phyloP scores from a whole-genome alignment of 2,797 vertebrate genomes.

The Lagorchestes hirsutus region DNA sequence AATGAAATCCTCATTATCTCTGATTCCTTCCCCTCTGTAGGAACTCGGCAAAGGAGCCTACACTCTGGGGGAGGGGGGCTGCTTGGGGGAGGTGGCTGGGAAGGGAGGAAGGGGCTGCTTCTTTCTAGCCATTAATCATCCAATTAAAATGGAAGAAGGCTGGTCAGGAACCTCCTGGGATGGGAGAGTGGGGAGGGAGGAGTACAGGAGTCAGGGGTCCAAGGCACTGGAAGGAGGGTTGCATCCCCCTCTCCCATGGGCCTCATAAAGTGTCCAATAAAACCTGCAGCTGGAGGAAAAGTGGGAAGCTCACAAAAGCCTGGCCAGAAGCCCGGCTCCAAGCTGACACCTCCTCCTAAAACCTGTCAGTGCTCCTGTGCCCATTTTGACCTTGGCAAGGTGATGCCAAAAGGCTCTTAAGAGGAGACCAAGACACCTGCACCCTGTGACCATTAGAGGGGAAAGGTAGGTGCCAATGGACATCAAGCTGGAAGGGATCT shows the following conservation, averaged over 20 bases:
- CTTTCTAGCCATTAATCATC: constrained; percentile 88
- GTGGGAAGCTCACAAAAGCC: background rate
- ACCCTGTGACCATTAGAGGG: background rate
- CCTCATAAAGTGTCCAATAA: background rate
- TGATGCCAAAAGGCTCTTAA: background rate
- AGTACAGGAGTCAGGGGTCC: background rate
- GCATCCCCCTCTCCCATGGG: background rate
- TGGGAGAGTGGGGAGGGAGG: background rate
- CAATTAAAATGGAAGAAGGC: constrained; percentile 93
- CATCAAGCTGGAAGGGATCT: background rate
- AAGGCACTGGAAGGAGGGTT: background rate
- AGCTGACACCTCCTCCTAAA: background rate
- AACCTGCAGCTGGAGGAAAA: background rate
- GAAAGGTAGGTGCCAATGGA: background rate
- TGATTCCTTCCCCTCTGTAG: background rate
- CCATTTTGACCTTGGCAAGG: background rate
- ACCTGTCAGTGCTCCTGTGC: background rate
- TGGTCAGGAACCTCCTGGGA: background rate
- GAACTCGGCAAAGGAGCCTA: constrained; percentile 50
- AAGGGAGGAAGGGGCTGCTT: background rate
- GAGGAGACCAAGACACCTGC: background rate
- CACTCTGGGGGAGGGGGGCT: background rate
- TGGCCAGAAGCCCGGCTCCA: background rate
- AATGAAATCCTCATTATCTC: constrained; percentile 73
- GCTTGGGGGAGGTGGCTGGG: constrained; percentile 25